Percentiles rank a stretch among this genome's conserved stretches.
phyloP scores from a whole-genome alignment of 2,113 vertebrate species.

The Dicerorhinus sumatrensis region DNA sequence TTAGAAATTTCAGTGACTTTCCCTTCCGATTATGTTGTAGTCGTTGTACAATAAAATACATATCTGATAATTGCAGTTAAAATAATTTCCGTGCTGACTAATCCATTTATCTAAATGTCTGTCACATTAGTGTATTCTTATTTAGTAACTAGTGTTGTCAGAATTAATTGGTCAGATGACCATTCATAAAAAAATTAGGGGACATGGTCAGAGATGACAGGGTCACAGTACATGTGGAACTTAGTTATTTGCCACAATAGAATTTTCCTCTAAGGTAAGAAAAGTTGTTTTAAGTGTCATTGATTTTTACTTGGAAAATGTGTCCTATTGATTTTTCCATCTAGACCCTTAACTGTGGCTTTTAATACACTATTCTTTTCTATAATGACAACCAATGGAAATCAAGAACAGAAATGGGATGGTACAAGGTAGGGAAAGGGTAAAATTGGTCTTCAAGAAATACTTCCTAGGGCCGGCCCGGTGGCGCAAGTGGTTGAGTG shows the following conservation, averaged over 20 bases:
- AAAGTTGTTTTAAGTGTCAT: constrained; percentile 79
- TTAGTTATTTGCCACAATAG: constrained; percentile 49
- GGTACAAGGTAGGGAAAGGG: background rate
- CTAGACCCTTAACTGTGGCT: constrained; percentile 53
- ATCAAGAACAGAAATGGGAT: background rate
- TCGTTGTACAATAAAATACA: constrained; percentile 18
- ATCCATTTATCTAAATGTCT: background rate
- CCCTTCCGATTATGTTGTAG: background rate
- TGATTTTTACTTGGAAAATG: constrained; percentile 79
- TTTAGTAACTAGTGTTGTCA: background rate
- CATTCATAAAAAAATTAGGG: background rate
- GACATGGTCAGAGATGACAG: background rate
- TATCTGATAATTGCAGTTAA: background rate
- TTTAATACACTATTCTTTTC: constrained; percentile 58
- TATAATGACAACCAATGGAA: constrained; percentile 30
- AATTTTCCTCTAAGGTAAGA: constrained; percentile 69
- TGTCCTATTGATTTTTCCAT: constrained; percentile 81
- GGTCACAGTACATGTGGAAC: background rate
- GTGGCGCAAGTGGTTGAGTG: no score
- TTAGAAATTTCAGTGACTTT: constrained; percentile 30
- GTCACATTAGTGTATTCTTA: background rate
- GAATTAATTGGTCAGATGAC: background rate
- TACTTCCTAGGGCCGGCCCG: background rate
- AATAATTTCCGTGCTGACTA: constrained; percentile 8
- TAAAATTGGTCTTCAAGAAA: background rate